Conservation (phyloP, 2,113 vertebrate species). For the Amphiprion ocellaris region DNA sequence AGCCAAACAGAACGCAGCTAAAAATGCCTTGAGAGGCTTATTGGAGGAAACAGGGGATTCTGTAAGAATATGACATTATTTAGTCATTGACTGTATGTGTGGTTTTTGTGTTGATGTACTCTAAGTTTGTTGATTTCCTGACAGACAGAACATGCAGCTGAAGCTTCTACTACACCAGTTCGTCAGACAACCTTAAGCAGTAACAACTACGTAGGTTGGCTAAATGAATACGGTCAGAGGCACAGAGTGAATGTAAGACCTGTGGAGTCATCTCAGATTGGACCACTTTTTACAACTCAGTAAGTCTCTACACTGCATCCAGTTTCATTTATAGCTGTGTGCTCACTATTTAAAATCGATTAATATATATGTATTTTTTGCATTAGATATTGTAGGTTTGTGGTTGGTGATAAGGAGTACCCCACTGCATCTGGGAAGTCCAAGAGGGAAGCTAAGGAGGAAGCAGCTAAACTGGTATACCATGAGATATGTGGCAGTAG, state of each 20-base stretch:
- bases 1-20: conserved; percentile 81
- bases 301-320: conserved; percentile 36
- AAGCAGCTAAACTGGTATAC: conserved; percentile 75
- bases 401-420: conserved; percentile 62
- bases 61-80: conserved; percentile 38
- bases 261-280: conserved; percentile 30
- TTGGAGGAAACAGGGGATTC: neutral
- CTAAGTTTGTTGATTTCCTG: conserved; percentile 1
- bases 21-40: conserved; percentile 61
- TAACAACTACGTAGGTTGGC: conserved; percentile 68
- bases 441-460: conserved; percentile 79
- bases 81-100: neutral
- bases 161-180: neutral
- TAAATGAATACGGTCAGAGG: conserved; percentile 76
- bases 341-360: neutral
- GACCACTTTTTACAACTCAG: conserved; percentile 10
- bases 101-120: neutral
- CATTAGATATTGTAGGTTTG: conserved; percentile 59
- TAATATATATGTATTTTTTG: neutral
- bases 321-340: neutral
- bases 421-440: conserved; percentile 63
- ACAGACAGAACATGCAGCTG: conserved; percentile 36
- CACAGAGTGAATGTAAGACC: neutral
- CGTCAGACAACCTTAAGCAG: conserved; percentile 2
- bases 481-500: conserved; percentile 18